phyloP scores from a whole-genome alignment of 2,888 invertebrate species.

The Endotricha flammealis region DNA sequence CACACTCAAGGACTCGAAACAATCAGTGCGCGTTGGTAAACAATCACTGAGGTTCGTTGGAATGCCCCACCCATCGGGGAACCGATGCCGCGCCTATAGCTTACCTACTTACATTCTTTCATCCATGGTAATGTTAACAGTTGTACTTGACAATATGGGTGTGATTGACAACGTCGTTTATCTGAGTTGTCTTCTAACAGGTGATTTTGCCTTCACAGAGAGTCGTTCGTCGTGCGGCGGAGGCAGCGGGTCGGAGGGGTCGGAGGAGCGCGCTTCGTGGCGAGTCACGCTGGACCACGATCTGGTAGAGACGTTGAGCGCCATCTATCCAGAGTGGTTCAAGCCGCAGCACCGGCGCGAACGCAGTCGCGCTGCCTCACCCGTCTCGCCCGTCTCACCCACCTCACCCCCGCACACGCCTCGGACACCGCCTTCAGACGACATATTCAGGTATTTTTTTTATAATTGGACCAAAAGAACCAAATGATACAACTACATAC shows the following conservation, averaged over 20 bases:
- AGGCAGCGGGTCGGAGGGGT: slow-evolving; percentile 84
- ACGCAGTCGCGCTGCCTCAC: slow-evolving; percentile 57
- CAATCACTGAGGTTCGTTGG: slow-evolving; percentile 26
- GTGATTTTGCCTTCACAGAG: slow-evolving; percentile 80
- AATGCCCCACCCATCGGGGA: slow-evolving; percentile 23
- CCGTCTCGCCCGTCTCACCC: slow-evolving; percentile 52
- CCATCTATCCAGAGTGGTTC: slow-evolving; percentile 97
- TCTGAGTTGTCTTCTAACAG: too few species aligned
- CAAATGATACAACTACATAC: too few species aligned
- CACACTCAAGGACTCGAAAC: slow-evolving; percentile 45
- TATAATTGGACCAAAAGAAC: background rate
- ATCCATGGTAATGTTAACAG: slow-evolving; percentile 1
- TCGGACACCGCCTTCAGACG: slow-evolving; percentile 57
- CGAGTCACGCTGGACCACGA: slow-evolving; percentile 95
- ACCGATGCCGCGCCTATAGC: slow-evolving; percentile 1
- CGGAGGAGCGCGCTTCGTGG: slow-evolving; percentile 89
- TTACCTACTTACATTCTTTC: background rate
- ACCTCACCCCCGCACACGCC: slow-evolving; percentile 52
- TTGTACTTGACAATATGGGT: too few species aligned
- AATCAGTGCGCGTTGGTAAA: slow-evolving; percentile 31
- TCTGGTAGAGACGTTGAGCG: slow-evolving; percentile 93
- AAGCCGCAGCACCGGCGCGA: slow-evolving; percentile 75
- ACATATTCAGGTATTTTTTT: slow-evolving; percentile 54
- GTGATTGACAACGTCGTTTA: too few species aligned
- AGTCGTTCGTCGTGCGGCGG: slow-evolving; percentile 85